A percentile compares a stretch with the other conserved stretches of the same genome.
Evolutionary conservation across 1,140 invertebrate genomes (phyloP).

Genomic region (Drosophila insularis): DNA sequence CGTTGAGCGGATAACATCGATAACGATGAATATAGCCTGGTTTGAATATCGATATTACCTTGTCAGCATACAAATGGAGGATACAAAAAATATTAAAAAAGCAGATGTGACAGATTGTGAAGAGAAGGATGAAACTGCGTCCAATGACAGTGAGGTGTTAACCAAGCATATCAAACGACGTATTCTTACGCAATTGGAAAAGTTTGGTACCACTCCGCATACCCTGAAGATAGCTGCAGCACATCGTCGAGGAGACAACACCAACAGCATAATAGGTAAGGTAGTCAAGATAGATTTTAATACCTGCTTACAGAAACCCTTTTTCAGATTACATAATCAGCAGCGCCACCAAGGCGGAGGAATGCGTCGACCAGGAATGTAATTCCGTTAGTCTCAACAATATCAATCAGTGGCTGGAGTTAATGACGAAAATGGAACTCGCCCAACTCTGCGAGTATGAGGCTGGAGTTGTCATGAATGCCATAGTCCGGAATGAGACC

Average conservation of each 20-base stretch:
- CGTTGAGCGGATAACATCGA: too few species aligned
- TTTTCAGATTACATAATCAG: conserved; percentile 43
- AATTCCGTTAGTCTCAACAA: conserved; percentile 59
- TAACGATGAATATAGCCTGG: too few species aligned
- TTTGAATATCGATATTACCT: too few species aligned
- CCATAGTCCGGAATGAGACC: conserved; percentile 53
- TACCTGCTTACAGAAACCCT: background rate
- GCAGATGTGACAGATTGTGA: conserved; percentile 1
- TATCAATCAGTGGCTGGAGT: conserved; percentile 65
- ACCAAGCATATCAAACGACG: conserved; percentile 20
- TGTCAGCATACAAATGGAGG: conserved; percentile 16
- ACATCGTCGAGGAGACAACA: background rate
- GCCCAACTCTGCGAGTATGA: conserved; percentile 52
- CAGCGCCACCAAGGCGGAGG: conserved; percentile 19
- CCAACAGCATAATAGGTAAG: conserved; percentile 28
- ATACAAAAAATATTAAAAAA: background rate
- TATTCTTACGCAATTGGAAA: conserved; percentile 26
- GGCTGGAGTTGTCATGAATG: conserved; percentile 53
- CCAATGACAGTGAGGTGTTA: background rate
- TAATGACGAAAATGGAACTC: conserved; percentile 42
- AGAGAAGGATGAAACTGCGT: background rate
- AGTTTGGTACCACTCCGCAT: conserved; percentile 38
- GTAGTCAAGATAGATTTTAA: background rate
- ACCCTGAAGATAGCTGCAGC: conserved; percentile 24
- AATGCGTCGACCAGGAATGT: conserved; percentile 42